These are phyloP conservation scores for Macrochelys suwanniensis DNA, from an alignment of 2,797 vertebrate species.

Conservation along the genomic window DNA sequence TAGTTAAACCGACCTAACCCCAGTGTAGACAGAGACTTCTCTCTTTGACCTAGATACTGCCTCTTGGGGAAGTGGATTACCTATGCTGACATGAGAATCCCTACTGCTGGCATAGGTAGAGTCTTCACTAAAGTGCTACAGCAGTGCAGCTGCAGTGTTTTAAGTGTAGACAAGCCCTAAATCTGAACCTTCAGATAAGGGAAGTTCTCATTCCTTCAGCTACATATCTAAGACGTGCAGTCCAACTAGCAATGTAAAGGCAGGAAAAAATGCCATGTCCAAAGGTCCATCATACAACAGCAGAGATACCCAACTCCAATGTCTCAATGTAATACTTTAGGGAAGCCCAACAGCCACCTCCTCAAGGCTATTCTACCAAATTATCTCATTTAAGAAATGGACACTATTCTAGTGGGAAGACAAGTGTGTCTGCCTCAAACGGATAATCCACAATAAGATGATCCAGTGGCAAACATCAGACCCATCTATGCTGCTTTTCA, in stretches of 20 bases:
- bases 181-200: neutral
- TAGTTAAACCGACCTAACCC: neutral
- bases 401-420: neutral
- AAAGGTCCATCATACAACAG: neutral
- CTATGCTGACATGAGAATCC: neutral
- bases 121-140: neutral
- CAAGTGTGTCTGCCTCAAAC: neutral
- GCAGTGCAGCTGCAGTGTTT: neutral
- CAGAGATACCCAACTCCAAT: neutral
- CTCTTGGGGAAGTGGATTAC: neutral
- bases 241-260: neutral
- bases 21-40: neutral
- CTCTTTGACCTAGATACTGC: too few relatives aligned
- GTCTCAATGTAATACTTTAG: neutral
- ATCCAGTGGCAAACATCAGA: neutral
- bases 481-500: rapidly evolving
- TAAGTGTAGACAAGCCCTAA: neutral
- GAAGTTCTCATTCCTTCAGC: neutral
- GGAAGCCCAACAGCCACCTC: neutral
- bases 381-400: neutral
- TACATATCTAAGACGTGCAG: neutral
- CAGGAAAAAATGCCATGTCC: neutral
- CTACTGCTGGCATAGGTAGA: neutral
- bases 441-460: neutral
- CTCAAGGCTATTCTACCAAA: too few relatives aligned